These are phyloP conservation scores for Amiota minor DNA, from an alignment of 2,888 invertebrate species.

Conservation along the genomic window DNA sequence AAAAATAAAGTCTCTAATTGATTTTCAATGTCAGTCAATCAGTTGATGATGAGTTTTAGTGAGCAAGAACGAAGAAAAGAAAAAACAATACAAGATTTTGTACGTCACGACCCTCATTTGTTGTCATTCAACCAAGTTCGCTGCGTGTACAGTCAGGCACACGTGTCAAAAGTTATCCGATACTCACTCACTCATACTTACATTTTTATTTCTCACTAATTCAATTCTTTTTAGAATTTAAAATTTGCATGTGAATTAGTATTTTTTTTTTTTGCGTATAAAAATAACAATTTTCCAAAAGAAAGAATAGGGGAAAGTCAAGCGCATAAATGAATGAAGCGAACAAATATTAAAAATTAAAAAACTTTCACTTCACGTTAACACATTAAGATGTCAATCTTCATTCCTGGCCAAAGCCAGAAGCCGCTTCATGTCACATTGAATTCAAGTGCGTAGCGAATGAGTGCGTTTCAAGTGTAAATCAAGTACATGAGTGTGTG, in stretches of 20 bases:
- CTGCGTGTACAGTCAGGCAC: constrained; percentile 31
- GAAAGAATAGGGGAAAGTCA: background rate
- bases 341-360: background rate
- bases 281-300: background rate
- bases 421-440: background rate
- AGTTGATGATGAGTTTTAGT: constrained; percentile 44
- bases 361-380: constrained; percentile 11
- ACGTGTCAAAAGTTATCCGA: constrained; percentile 46
- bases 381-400: constrained; percentile 65
- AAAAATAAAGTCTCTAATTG: constrained; percentile 43
- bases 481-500: background rate
- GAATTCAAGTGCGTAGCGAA: background rate
- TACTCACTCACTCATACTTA: constrained; percentile 27
- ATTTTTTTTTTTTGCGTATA: background rate
- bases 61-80: constrained; percentile 28
- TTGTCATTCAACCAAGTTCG: constrained; percentile 56
- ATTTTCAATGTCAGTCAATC: constrained; percentile 40
- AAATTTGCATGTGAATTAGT: constrained; percentile 21
- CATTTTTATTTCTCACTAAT: background rate
- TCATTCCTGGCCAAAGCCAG: constrained; percentile 46
- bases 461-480: background rate
- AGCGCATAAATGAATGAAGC: background rate
- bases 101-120: constrained; percentile 48
- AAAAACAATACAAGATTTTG: too few species aligned
- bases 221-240: background rate